Base-by-base conservation (phyloP, 2,888 invertebrate genomes). In the Opisthograptis luteolata region DNA sequence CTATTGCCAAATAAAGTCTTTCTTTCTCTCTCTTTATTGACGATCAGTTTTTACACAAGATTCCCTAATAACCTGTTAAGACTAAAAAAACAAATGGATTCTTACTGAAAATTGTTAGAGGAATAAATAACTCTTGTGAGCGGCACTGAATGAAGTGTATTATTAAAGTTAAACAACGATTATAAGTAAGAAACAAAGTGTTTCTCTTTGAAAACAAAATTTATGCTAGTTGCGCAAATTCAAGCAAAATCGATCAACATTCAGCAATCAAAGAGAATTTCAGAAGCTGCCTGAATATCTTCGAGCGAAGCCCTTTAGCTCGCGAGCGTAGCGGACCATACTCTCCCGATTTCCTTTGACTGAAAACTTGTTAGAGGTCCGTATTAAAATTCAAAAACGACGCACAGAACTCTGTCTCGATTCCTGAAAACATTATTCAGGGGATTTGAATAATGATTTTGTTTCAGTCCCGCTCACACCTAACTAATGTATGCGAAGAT, bases 321-420 rank as follows among this genome's bases (percentile, higher is more conserved):
- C 77, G 47, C 55, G 49, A 71, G 79, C 54, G 14, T 24, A 20
- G 19, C 51, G 43, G 63, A 40, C 55, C 58, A 68, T 76, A 78
- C 76, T 70, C 68, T 76, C 63, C 81, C 82, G 82, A 86, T 85
- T 79, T 89, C 89, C 89, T 90, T 89, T 90, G 90, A 88, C 84
- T 79, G 80, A 77, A 84, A 89, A 89, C 89, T 89, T 89, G 89
- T 90, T 89, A 89, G 84, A 87, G 80, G 62, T 73, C 82, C 83
- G 72, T 89, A 89, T 90, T 90, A 89, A 90, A 90, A 90, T 90
- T 90, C 90, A 90, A 89, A 90, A 90, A 89, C 87, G 87, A 83
- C 81, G 84, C 76, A 79, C 80, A 74, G 73, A 86, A 86, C 86
- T 84, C 84, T 68, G 82, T 79, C 83, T 79, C 81, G 79, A 85